A percentile compares a stretch with the other conserved stretches of the same genome.
These are phyloP conservation scores for Phylloscopus collybita DNA, from an alignment of 2,797 vertebrate species.

Conservation along the genomic window DNA sequence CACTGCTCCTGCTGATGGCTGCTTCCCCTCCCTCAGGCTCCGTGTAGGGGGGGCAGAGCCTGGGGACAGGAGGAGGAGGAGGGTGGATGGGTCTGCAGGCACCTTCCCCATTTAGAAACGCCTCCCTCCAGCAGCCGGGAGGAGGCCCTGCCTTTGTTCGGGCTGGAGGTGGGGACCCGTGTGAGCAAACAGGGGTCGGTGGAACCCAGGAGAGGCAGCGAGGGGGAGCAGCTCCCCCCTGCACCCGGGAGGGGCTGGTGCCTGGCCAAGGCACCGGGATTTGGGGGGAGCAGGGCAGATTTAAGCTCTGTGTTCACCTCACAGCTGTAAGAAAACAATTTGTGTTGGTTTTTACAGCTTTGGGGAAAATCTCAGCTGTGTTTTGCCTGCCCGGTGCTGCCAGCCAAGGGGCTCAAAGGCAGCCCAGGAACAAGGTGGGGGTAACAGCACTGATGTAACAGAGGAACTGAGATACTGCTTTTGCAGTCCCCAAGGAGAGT, in stretches of 20 bases:
- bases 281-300: not conserved
- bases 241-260: no score
- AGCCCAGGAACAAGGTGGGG: not conserved
- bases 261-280: not conserved
- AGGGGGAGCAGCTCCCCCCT: not conserved
- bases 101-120: not conserved
- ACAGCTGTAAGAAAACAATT: not conserved
- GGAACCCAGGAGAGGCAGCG: not conserved
- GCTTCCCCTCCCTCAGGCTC: not conserved
- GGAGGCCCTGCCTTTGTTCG: constrained; percentile 22
- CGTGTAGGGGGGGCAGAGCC: not conserved
- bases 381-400: not conserved
- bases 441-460: fast-evolving
- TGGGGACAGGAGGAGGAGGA: not conserved
- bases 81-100: not conserved
- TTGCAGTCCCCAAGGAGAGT: not conserved
- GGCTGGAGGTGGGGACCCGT: not conserved
- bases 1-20: fast-evolving
- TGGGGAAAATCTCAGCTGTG: not conserved
- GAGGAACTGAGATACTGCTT: fast-evolving
- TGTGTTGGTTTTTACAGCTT: not conserved
- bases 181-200: not conserved
- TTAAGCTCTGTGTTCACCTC: not conserved
- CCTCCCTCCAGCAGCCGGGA: not conserved
- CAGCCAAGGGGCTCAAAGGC: not conserved